These are phyloP conservation scores for Agriopis leucophaearia DNA, from an alignment of 2,888 invertebrate genomes.

Conservation along the genomic window DNA sequence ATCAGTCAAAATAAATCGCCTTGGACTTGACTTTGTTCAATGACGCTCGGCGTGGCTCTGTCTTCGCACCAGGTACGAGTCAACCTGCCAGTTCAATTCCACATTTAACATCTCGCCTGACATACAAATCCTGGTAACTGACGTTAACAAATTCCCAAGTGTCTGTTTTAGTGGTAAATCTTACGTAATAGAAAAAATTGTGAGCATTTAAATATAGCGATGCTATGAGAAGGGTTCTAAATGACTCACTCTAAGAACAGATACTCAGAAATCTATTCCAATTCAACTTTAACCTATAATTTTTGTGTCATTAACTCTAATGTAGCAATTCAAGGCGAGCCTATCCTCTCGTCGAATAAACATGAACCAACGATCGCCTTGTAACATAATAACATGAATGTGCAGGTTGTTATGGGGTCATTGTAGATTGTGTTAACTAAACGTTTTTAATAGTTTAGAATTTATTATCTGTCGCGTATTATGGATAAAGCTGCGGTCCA, in stretches of 20 bases:
- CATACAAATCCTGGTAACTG: conserved; percentile 47
- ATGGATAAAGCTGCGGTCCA: conserved; percentile 83
- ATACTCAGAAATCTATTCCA: conserved; percentile 39
- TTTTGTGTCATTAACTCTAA: conserved; percentile 47
- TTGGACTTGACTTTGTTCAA: conserved; percentile 71
- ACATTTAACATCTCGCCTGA: conserved; percentile 41
- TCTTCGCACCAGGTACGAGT: conserved; percentile 50
- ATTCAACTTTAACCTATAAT: conserved; percentile 45
- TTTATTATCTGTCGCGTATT: conserved; percentile 75
- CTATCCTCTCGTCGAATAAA: conserved; percentile 51
- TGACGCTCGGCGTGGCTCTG: conserved; percentile 48
- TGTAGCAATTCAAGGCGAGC: conserved; percentile 48
- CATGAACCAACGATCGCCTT: conserved; percentile 51
- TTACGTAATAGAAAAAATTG: neutral
- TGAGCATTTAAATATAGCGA: neutral
- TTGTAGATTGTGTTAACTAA: conserved; percentile 74
- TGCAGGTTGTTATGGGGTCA: conserved; percentile 67
- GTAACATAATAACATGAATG: conserved; percentile 66
- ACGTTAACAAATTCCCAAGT: conserved; percentile 44
- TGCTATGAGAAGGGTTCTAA: neutral
- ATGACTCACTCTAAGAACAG: conserved; percentile 11
- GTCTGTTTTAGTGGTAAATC: conserved; percentile 7
- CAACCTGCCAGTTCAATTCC: conserved; percentile 47
- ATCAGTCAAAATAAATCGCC: conserved; percentile 72
- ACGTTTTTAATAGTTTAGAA: conserved; percentile 62